Evolutionary conservation across 2,113 vertebrate genomes (phyloP).

Genomic region (Gasterosteus nipponicus): DNA sequence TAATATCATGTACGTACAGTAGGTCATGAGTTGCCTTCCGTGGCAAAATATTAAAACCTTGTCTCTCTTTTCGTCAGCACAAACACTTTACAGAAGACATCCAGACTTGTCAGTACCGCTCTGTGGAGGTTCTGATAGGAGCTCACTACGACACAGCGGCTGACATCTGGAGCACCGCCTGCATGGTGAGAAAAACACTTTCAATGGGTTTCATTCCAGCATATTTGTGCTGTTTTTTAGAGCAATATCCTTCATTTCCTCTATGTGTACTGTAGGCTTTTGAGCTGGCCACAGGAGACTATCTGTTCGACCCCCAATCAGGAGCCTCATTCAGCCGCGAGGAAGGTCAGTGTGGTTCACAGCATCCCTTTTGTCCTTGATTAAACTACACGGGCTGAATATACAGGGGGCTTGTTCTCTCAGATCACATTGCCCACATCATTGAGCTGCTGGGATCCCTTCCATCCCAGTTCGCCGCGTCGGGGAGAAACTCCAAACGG

Average conservation of each 20-base stretch:
- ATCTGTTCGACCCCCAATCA: slow-evolving; percentile 76
- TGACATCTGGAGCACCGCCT: slow-evolving; percentile 95
- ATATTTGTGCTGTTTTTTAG: neutral
- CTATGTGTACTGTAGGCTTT: slow-evolving; percentile 66
- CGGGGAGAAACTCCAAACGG: slow-evolving; percentile 90
- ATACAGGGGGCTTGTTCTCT: slow-evolving; percentile 78
- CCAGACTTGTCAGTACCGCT: slow-evolving; percentile 95
- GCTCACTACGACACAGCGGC: slow-evolving; percentile 91
- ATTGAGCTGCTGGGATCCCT: slow-evolving; percentile 95
- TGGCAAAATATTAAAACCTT: neutral
- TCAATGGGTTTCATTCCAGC: neutral
- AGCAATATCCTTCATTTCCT: neutral
- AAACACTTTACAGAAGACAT: slow-evolving; percentile 97
- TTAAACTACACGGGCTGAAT: slow-evolving; percentile 56
- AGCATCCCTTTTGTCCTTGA: slow-evolving; percentile 19
- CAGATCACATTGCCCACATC: slow-evolving; percentile 98
- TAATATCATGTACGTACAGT: no score
- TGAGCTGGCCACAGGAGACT: slow-evolving; percentile 78
- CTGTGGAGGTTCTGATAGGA: slow-evolving; percentile 93
- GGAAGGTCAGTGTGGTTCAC: slow-evolving; percentile 66
- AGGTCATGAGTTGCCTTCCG: neutral
- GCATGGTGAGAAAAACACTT: slow-evolving; percentile 86
- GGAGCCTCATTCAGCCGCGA: slow-evolving; percentile 71
- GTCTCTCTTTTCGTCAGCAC: slow-evolving; percentile 78
- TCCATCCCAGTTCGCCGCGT: slow-evolving; percentile 89